Evolutionary conservation across 2,113 vertebrate species (phyloP), one percentile per base, ranked within the genome.

Genomic region (Australoheros scitulus): DNA sequence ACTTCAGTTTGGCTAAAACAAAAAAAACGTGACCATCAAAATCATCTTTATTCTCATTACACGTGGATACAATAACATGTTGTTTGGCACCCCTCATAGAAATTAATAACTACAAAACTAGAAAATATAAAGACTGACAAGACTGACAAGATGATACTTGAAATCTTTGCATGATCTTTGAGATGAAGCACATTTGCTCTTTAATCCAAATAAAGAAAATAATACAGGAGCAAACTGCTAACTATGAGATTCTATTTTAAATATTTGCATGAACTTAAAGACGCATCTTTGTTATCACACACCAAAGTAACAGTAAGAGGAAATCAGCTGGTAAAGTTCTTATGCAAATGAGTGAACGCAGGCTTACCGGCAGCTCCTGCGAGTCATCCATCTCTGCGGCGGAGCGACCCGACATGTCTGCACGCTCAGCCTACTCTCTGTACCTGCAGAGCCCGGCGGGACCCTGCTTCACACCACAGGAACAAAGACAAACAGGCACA

Each of bases 351-450:
- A 55, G 10, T 52, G 3, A 6, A 32, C 32, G 68, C 47, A 72
- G 9, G 94, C 95, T 96, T 79, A 96, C 96, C 86, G 95, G 96
- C 82, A 94, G 93, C 83, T 96, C 95, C 90, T 94, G 95, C 47
- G 92, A 86, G 65, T 95, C 94, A 3, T 95, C 95, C 96, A 96
- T 96, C 86, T 89, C 86, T 86, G 86, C 92, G 68, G 91, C 86
- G 0, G 90, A 83, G 87, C 77, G 79, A 72, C 83, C 80, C 41
- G 90, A 88, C 79, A 90, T 88, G 86, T 92, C 90, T 81, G 84
- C 87, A 41, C 56, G 77, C 84, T 91, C 89, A 82, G 89, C 87
- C 91, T 91, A 94, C 90, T 91, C 89, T 92, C 81, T 92, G 87
- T 47, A 60, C 83, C 83, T 82, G 86, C 77, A 68, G n/a, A 82